Evolutionary conservation across 2,797 vertebrate genomes (phyloP), one percentile per base, ranked within the genome.

Genomic region (Liasis olivaceus): DNA sequence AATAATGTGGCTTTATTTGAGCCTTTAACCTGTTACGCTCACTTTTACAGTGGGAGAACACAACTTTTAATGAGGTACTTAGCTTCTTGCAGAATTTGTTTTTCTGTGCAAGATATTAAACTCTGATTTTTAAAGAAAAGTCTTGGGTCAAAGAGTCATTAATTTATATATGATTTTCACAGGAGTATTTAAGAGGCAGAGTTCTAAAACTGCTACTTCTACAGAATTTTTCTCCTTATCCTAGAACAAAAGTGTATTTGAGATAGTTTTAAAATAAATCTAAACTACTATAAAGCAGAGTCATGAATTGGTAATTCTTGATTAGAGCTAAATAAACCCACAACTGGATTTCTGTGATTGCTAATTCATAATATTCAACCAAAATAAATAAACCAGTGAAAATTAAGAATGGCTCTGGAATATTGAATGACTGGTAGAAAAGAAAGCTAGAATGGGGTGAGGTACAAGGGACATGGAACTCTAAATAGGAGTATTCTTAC

Each of bases 111-210:
- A 51, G 42, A 1, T 89, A 26, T 36, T 51, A 84, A 92, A 51
- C n/a, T 9, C 9, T 89, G 5, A 12, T 15, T 66, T 13, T 86
- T 0, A 20, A 4, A 63, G 0, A 22, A 11, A 85, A 66, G 11
- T n/a, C 84, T 24, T 87, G 28, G 13, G 28, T 28, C 64, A 13
- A n/a, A n/a, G 64, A 66, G 64, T 66, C 12, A n/a, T 66, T 66
- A 66, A 62, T 28, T 93, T 62, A 36, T 66, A 87, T 1, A 59
- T 36, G 60, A 26, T 2, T 64, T 84, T 90, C 84, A 24, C 15
- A 17, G 59, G 62, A 93, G 64, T 13, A n/a, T 92, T 91, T 91
- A 36, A 24, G 64, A 56, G 63, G 54, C 7, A 28, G 42, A 58
- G 5, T 94, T 59, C 93, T 59, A 87, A 92, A 28, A 20, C 66